phyloP scores from a whole-genome alignment of 1,140 invertebrate species.

The Ips nitidus region DNA sequence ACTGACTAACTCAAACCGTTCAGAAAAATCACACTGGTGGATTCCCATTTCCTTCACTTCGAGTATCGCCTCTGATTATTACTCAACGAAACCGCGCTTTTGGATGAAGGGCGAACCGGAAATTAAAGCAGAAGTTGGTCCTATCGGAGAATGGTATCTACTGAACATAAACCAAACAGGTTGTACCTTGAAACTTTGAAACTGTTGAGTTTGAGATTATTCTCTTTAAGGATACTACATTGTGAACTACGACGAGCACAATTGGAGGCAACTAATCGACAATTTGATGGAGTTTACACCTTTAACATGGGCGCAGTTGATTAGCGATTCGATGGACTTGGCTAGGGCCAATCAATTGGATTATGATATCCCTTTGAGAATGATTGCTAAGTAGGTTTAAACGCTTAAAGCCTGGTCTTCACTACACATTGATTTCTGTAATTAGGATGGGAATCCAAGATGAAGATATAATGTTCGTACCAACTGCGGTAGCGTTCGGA shows the following conservation, averaged over 20 bases:
- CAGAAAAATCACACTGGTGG: constrained; percentile 54
- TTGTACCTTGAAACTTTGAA: constrained; percentile 21
- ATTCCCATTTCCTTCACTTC: constrained; percentile 62
- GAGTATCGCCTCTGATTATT: constrained; percentile 48
- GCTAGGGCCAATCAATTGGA: constrained; percentile 62
- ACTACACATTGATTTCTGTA: background rate
- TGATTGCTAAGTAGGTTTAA: constrained; percentile 38
- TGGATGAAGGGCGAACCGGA: constrained; percentile 44
- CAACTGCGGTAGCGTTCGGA: constrained; percentile 51
- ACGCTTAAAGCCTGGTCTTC: background rate
- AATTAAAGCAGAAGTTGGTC: constrained; percentile 35
- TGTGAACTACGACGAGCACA: constrained; percentile 71
- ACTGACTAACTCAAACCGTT: constrained; percentile 34
- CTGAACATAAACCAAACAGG: constrained; percentile 49
- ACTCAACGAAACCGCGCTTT: constrained; percentile 46
- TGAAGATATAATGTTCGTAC: constrained; percentile 44
- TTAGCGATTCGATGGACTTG: constrained; percentile 81
- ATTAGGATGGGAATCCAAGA: constrained; percentile 41
- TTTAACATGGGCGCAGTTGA: constrained; percentile 72
- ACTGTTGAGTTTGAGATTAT: background rate
- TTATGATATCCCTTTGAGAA: constrained; percentile 61
- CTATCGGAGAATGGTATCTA: constrained; percentile 44
- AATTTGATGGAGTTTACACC: constrained; percentile 57
- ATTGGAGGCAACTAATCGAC: constrained; percentile 65
- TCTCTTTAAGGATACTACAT: constrained; percentile 63